Evolutionary conservation across 30 jellyfish, hydroid and myxozoan species (phyloP), one percentile per base, ranked within the genome.

Genomic region (Chironex yamaguchii): DNA sequence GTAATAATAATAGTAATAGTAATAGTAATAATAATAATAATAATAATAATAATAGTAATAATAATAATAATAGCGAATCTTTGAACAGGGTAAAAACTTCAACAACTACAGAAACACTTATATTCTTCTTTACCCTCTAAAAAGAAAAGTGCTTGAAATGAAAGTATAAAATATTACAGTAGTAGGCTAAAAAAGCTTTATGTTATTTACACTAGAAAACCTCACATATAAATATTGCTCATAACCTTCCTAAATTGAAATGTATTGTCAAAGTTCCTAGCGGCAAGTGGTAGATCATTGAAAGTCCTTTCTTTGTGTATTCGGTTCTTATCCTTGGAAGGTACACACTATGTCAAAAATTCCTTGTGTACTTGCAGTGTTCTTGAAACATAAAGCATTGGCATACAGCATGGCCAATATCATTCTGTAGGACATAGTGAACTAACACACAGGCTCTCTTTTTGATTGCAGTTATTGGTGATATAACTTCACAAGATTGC

Each of bases 291-390:
- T 50, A 74, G 87, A n/a, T 74, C 87, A 74, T 74, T 74, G 28
- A 25, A 74, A n/a, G 62, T 74, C 87, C 87, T 49, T 74, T 74
- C 27, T 75, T 74, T 62, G 87, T 75, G 27, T 74, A 74, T 74
- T 74, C 87, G 23, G 75, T 74, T 27, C 87, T 74, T 74, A 74
- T 49, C 75, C 75, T 73, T 74, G 49, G 34, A 22, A 71, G 85
- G 71, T 51, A 71, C 49, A 34, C 73, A 3, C 36, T 71, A 34
- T 3, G 20, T n/a, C 23, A 0, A 76, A 29, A 28, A 67, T 76
- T 76, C 65, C 78, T 76, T 29, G 89, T 76, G 79, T 76, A 32
- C 89, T 76, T 76, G 89, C 79, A 76, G 14, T 51, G 64, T 76
- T 32, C 89, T n/a, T n/a, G n/a, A n/a, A n/a, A n/a, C n/a, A n/a